Base-by-base conservation (phyloP, 2,888 invertebrate genomes). In the Hirtodrosophila confusa region DNA sequence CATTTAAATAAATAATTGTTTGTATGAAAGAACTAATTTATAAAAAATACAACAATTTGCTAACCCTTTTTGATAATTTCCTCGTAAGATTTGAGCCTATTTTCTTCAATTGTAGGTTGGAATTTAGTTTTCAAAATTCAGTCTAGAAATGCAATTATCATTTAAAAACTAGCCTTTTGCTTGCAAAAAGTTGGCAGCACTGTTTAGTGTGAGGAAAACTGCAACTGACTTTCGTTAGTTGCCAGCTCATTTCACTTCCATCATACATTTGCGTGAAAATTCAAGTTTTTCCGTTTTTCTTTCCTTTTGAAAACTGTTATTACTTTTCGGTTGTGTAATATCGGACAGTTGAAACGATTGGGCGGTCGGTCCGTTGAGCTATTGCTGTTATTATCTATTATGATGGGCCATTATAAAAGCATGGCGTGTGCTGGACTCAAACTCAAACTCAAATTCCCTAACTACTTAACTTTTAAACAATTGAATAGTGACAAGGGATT, bases 191-290 rank as follows among this genome's bases (percentile, higher is more conserved):
- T 68, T 49, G 68, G 50, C 54, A 68, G 23, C 10, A 9, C 31
- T 53, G 41, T 23, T 27, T 2, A 17, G 17, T 36, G 48, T 45
- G 67, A 45, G 67, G 75, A 71, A 77, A 80, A 67, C 63, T 62
- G 40, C 75, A 77, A 78, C 61, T 55, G 84, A 67, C 84, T 77
- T 61, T 69, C 67, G 64, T 64, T 37, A 12, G 33, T 12, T 58
- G 57, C 50, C 37, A 45, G 51, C 48, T 69, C 69, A 71, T 75
- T 85, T 82, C 82, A 79, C 75, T 75, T 71, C 63, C 64, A 56
- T 6, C 64, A 44, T 47, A 56, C 50, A 58, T 56, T 84, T 83
- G 78, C 78, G 61, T 86, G 78, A 68, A 86, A 83, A 83, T 83
- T 71, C 74, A 78, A 54, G 74, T 74, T 74, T 69, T 74, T 40